These are phyloP conservation scores for Anadara kagoshimensis DNA, from an alignment of 1,140 invertebrate species.

Conservation along the genomic window DNA sequence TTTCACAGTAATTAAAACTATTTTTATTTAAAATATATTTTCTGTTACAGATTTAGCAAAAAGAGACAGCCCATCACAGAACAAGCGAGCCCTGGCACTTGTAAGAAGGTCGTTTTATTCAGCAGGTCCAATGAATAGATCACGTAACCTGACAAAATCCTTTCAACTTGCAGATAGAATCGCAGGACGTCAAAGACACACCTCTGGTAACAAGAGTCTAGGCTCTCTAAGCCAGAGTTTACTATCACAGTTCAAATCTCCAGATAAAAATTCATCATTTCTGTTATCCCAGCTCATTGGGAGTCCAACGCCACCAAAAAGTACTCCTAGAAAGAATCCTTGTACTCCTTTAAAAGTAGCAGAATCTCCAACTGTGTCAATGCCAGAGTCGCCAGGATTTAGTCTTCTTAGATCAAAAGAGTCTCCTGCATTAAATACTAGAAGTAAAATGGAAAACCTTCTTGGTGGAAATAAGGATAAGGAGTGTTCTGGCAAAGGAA, in stretches of 20 bases:
- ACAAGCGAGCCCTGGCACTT: constrained; percentile 47
- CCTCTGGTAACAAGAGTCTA: constrained; percentile 13
- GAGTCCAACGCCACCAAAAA: constrained; percentile 47
- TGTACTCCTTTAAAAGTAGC: constrained; percentile 29
- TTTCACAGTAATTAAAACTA: too few relatives aligned
- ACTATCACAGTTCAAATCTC: constrained; percentile 42
- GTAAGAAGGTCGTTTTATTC: constrained; percentile 52
- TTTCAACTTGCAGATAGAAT: constrained; percentile 51
- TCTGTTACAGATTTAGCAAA: constrained; percentile 4
- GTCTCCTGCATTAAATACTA: constrained; percentile 45
- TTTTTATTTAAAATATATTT: too few relatives aligned
- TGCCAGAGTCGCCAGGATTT: constrained; percentile 21
- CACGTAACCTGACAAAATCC: constrained; percentile 49
- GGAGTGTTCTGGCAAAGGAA: neutral
- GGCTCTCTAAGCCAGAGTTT: constrained; percentile 26
- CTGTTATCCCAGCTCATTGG: constrained; percentile 52
- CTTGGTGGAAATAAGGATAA: constrained; percentile 6
- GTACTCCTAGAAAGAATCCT: constrained; percentile 39
- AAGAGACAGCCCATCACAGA: constrained; percentile 45
- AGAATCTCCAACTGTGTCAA: constrained; percentile 18
- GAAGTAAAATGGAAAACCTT: constrained; percentile 20
- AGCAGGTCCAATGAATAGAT: constrained; percentile 46
- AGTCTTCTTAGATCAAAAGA: constrained; percentile 3
- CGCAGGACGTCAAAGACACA: constrained; percentile 42
- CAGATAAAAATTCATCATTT: constrained; percentile 53